Conservation (phyloP, 2,888 invertebrate species). For the Nasonia oneida region DNA sequence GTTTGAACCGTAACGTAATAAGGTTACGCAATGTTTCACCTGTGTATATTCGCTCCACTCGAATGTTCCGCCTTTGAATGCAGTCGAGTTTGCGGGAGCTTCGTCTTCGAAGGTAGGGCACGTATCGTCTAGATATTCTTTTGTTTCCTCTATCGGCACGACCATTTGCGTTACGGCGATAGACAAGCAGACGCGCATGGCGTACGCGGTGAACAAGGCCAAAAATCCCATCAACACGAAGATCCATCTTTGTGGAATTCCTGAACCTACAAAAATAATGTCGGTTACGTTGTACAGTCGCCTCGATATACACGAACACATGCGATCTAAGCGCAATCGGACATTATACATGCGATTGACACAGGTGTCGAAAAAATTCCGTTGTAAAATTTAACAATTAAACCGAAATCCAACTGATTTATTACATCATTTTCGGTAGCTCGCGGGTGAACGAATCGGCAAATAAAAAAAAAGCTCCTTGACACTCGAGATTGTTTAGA, state of each 20-base stretch:
- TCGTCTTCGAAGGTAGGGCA: slow-evolving; percentile 39
- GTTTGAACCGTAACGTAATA: not conserved
- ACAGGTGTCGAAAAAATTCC: not conserved
- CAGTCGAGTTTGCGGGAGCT: slow-evolving; percentile 3
- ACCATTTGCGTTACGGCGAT: slow-evolving; percentile 86
- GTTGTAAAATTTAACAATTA: not conserved
- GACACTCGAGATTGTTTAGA: not conserved
- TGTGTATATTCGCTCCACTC: slow-evolving; percentile 65
- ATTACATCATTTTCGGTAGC: not conserved
- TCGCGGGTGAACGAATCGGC: not conserved
- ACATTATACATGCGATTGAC: not conserved
- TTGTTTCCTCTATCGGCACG: slow-evolving; percentile 8
- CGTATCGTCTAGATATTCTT: slow-evolving; percentile 32
- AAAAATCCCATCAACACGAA: slow-evolving; percentile 84
- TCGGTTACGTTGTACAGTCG: not conserved
- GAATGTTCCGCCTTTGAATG: slow-evolving; percentile 51
- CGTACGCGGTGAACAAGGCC: slow-evolving; percentile 87
- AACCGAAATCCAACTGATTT: not conserved
- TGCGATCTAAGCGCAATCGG: not conserved
- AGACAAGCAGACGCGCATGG: slow-evolving; percentile 87
- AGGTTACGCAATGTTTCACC: slow-evolving; percentile 55
- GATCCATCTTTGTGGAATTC: slow-evolving; percentile 75
- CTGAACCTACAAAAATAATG: slow-evolving; percentile 41
- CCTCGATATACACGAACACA: not conserved
- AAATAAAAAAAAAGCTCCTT: not conserved